Percentiles rank a stretch among this genome's conserved stretches.
These are phyloP conservation scores for Temnothorax unifasciatus DNA, from an alignment of 2,888 invertebrate species.

Conservation along the genomic window DNA sequence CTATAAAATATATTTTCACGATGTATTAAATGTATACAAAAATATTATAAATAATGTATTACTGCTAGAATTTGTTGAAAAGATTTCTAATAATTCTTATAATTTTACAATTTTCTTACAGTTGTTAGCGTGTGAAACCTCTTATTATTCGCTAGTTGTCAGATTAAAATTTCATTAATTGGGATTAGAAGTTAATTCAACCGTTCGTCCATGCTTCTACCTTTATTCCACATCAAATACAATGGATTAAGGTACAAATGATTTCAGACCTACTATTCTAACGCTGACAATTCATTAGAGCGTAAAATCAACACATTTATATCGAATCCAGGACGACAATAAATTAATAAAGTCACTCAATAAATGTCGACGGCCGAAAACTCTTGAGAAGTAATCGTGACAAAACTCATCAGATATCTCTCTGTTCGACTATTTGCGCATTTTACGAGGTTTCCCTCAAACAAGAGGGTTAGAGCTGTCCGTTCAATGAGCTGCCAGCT, in stretches of 20 bases:
- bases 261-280: background rate
- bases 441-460: conserved; percentile 45
- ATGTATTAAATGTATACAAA: background rate
- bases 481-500: conserved; percentile 63
- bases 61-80: background rate
- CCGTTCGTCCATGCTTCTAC: background rate
- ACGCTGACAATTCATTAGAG: background rate
- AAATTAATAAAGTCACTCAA: conserved; percentile 8
- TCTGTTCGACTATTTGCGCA: background rate
- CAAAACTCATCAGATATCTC: background rate
- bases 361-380: conserved; percentile 5
- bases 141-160: background rate
- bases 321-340: background rate
- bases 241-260: conserved; percentile 1
- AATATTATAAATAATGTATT: conserved; percentile 16
- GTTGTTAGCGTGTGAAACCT: background rate
- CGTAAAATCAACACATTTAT: background rate
- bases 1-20: background rate
- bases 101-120: background rate
- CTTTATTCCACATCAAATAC: background rate
- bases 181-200: background rate
- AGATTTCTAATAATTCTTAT: background rate
- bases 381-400: conserved; percentile 11
- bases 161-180: background rate
- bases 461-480: conserved; percentile 37